Percentiles rank a stretch among this genome's conserved stretches.
These are phyloP conservation scores for Lampris megalopsis DNA, from an alignment of 2,113 vertebrate species.

Conservation along the genomic window DNA sequence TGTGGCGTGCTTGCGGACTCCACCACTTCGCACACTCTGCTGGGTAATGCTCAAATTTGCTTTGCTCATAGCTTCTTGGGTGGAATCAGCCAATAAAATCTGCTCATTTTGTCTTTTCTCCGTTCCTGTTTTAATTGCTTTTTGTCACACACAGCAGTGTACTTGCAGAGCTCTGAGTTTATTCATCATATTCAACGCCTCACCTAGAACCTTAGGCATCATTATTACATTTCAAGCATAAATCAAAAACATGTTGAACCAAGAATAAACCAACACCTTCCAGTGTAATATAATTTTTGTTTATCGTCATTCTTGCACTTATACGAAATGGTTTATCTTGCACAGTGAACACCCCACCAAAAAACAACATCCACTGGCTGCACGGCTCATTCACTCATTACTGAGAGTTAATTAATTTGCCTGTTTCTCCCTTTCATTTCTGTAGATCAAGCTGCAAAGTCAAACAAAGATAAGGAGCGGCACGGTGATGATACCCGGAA, in stretches of 20 bases:
- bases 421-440: slow-evolving; percentile 40
- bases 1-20: slow-evolving; percentile 83
- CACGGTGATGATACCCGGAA: slow-evolving; percentile 85
- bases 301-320: background rate
- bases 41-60: slow-evolving; percentile 35
- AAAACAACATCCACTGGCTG: background rate
- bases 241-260: background rate
- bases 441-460: slow-evolving; percentile 89
- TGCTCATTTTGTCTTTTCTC: too few relatives aligned
- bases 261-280: background rate
- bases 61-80: background rate
- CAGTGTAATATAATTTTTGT: slow-evolving; percentile 2
- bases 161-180: background rate
- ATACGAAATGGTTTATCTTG: background rate
- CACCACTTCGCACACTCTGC: slow-evolving; percentile 84
- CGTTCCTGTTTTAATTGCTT: background rate
- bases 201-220: background rate
- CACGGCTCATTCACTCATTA: background rate
- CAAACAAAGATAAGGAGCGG: slow-evolving; percentile 87
- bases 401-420: slow-evolving; percentile 26
- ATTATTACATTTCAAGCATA: slow-evolving; percentile 1
- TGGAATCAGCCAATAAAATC: background rate
- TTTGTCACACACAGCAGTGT: background rate
- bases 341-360: background rate
- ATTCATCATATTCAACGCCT: background rate